Evolutionary conservation across 2,113 vertebrate genomes (phyloP), one percentile per base, ranked within the genome.

Genomic region (Ibidorhyncha struthersii): DNA sequence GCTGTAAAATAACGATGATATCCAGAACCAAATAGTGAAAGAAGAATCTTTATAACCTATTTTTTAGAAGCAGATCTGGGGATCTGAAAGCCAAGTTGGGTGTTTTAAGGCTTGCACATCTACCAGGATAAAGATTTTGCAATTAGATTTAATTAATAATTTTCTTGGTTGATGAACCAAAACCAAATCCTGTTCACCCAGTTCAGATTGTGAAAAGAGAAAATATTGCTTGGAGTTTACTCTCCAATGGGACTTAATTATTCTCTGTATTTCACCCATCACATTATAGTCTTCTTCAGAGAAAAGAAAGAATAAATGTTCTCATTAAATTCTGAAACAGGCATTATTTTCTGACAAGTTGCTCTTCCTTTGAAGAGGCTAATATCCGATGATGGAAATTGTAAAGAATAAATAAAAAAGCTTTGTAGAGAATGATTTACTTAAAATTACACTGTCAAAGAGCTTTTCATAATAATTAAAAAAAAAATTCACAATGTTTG

Each of bases 181-280:
- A 94, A 49, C 25, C 45, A 93, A 90, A 74, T 63, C 41, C 38
- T 82, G 12, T 22, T 87, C 29, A 36, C 66, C 62, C 19, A 62
- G 45, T 90, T 87, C 96, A 97, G 91, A 88, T 56, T 76, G 72
- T 85, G 65, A 84, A 87, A 95, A 95, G 82, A 85, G 61, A 97
- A 96, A 92, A 77, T 80, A 95, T 78, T 90, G 52, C 84, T 91
- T 85, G 87, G 94, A 92, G 93, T 95, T 95, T 97, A 73, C 41
- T 95, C 69, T 97, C 97, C 96, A 96, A 78, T 97, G 96, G 91
- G 97, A 94, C 93, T 97, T 97, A 97, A 96, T 98, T 98, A 96
- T 95, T 96, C 92, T 97, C 89, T 95, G 12, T 96, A 93, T 97
- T 97, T 97, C 91, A 97, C 81, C 94, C 93, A 87, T 97, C 94